phyloP scores from a whole-genome alignment of 2,797 vertebrate genomes.

The Pelodytes ibericus region DNA sequence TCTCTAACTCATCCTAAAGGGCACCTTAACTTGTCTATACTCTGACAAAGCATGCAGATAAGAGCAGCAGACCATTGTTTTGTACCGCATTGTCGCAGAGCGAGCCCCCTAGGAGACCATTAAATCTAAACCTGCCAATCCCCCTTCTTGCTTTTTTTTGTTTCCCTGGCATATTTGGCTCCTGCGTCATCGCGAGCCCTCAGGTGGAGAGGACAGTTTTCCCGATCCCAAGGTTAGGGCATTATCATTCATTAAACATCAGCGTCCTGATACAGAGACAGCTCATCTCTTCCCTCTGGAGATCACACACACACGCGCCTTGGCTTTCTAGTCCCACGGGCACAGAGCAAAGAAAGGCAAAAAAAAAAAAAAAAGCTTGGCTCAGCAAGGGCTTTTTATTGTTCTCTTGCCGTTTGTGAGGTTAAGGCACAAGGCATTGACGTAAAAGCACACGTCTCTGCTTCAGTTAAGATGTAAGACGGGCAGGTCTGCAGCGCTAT shows the following conservation, averaged over 20 bases:
- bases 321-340: slow-evolving; percentile 39
- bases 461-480: slow-evolving; percentile 6
- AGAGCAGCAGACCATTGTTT: not conserved
- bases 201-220: slow-evolving; percentile 24
- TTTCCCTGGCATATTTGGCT: slow-evolving; percentile 8
- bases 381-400: slow-evolving; percentile 32
- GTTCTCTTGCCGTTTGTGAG: slow-evolving; percentile 40
- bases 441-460: slow-evolving; percentile 38
- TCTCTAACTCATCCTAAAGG: slow-evolving; percentile 7
- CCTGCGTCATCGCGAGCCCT: slow-evolving; percentile 34
- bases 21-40: slow-evolving; percentile 11
- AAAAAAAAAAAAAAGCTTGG: slow-evolving; percentile 25
- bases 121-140: slow-evolving; percentile 18
- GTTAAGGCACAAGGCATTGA: slow-evolving; percentile 38
- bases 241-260: slow-evolving; percentile 36
- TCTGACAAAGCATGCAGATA: slow-evolving; percentile 2
- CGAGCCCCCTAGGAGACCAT: slow-evolving; percentile 26
- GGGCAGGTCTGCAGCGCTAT: slow-evolving; percentile 4
- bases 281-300: slow-evolving; percentile 10
- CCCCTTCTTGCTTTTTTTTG: not conserved
- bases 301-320: slow-evolving; percentile 19
- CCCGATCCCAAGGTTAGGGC: slow-evolving; percentile 33
- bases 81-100: not conserved
- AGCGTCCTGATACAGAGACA: not conserved
- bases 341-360: not conserved